Base-by-base conservation (phyloP, 2,888 invertebrate genomes). In the Lacanobia oleracea region DNA sequence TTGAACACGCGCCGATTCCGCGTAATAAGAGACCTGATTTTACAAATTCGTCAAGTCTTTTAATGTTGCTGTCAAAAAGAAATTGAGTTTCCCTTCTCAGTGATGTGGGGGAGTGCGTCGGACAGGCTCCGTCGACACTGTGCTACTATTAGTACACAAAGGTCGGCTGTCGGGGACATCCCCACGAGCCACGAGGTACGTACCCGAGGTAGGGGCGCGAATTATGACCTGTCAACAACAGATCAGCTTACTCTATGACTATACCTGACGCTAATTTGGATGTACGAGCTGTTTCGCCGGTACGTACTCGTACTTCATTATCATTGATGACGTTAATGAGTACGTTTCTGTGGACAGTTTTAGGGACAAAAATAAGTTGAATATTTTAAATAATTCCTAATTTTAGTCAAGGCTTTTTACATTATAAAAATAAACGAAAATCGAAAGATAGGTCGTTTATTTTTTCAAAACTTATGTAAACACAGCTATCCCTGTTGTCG, bases 161-260 rank as follows among this genome's bases (percentile, higher is more conserved):
- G 94, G 92, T 93, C 87, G 90, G 86, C 91, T 93, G 95, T 94
- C 94, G 89, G 77, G 81, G 77, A 88, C 93, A 92, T 85, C 83
- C 77, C 64, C 45, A 77, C 48, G 48, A 43, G 43, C 43, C 18
- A 48, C 57, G 54, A 62, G 43, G 80, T 51, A 64, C 75, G 66
- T 64, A 21, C 21, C 23, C 69, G 69, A 72, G 75, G 77, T 72
- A 88, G 92, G 91, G 91, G 91, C 87, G 92, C 91, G 93, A 94
- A 93, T 94, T 95, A 94, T 92, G 91, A 91, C 89, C 94, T 95
- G 95, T 94, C 95, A 94, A 78, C 65, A 73, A 72, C 95, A 95
- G 89, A 78, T 75, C 75, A 72, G 83, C 82, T 86, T 90, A 89
- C 84, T 88, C 87, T 84, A 83, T 78, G 81, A 85, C 81, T 87